Base-by-base conservation (phyloP, 2,888 invertebrate species). In the Dolichomitus sp. region DNA sequence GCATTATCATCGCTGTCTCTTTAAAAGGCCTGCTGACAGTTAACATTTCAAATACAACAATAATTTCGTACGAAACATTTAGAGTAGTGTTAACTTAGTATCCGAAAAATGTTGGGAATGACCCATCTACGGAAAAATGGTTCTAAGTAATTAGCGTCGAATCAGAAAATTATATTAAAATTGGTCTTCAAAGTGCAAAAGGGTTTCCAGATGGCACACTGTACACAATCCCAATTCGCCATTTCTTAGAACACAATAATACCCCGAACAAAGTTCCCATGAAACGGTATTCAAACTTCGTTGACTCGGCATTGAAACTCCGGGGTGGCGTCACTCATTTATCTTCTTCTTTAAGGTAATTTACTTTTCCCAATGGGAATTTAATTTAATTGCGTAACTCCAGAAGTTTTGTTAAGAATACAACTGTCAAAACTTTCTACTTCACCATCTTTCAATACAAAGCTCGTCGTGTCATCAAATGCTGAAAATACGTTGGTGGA, bases 251-350 rank as follows among this genome's bases (percentile, higher is more conserved):
- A 19, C 23, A 14, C 40, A 23, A 37, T 63, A 40, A 23, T 63
- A 40, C 17, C 19, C 40, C 4, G 40, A 19, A 19, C 80, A 45
- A 80, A 90, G 88, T 90, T 90, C 87, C 87, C 86, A 4, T 11
- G 86, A 89, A 90, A 89, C 86, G 88, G 88, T 90, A 89, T 90
- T 90, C 89, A 88, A 90, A 88, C 82, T 90, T 90, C 78, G 68
- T 83, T 72, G 78, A 65, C 83, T 75, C 33, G 11, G 23, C 40
- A 19, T 17, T 23, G 11, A 19, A 59, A 65, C 65, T 75, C 27
- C 9, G 30, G 14, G n/a, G 2, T 33, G 14, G 68, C 30, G 42
- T 42, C 40, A 17, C 12, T 65, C 48, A 14, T 40, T 33, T 9
- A 33, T 65, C 65, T 65, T 40, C 14, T 42, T 75, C 42, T 61